Percentiles rank a stretch among this genome's conserved stretches.
These are phyloP conservation scores for Mastacembelus armatus DNA, from an alignment of 2,797 vertebrate genomes.

Conservation along the genomic window DNA sequence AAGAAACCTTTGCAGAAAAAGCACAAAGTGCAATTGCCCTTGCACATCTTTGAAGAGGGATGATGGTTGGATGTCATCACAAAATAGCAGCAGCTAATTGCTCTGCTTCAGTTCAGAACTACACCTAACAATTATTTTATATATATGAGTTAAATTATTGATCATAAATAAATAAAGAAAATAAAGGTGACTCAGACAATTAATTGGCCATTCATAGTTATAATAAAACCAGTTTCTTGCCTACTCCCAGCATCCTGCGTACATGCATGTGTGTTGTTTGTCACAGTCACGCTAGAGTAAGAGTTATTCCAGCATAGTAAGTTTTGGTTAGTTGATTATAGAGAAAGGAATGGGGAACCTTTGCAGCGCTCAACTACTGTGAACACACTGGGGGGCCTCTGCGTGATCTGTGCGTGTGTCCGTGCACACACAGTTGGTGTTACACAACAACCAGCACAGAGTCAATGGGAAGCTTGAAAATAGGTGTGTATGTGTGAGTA, in stretches of 20 bases:
- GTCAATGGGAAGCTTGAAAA: conserved; percentile 49
- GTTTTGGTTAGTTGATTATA: conserved; percentile 19
- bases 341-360: conserved; percentile 1
- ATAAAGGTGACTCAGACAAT: no score
- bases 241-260: background rate
- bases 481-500: conserved; percentile 47
- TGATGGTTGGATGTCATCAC: background rate
- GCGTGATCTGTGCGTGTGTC: conserved; percentile 28
- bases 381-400: conserved; percentile 63
- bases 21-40: background rate
- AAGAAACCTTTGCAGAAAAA: background rate
- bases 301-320: conserved; percentile 19
- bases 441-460: conserved; percentile 57
- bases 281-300: conserved; percentile 11
- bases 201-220: no score
- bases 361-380: conserved; percentile 35
- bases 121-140: no score
- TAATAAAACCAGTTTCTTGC: background rate
- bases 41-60: background rate
- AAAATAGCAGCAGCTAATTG: background rate
- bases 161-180: no score
- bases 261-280: background rate
- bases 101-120: background rate
- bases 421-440: conserved; percentile 35
- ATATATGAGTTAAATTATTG: no score